Base-by-base conservation (phyloP, 37 sponge, comb jelly and placozoan genomes). In the Halichondria panicea region DNA sequence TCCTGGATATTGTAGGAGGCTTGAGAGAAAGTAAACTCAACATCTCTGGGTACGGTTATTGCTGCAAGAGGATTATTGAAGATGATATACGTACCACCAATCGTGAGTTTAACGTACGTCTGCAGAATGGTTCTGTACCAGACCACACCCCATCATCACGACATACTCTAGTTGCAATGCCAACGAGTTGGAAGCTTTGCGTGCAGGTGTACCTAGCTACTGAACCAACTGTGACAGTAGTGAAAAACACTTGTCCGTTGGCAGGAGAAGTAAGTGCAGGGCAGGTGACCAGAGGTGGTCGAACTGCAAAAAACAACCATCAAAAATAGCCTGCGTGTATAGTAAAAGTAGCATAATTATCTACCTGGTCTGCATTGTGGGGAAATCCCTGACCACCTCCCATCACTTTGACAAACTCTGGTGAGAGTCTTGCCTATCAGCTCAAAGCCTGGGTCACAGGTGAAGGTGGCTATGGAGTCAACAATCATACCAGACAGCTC, bases 361-460 rank as follows among this genome's bases (percentile, higher is more conserved):
- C 8, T 22, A n/a, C n/a, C n/a, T n/a, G 24, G 27, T 53, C 34
- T 39, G 50, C 83, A 82, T 22, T 39, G 40, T 4, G 83, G 83
- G 0, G 76, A 28, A 13, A 21, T 34, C 4, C 76, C 76, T 31
- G 64, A 38, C 83, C 83, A 82, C 9, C 54, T 27, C 21, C 75
- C 75, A 38, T 60, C 72, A 15, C 41, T 66, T 56, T 73, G 66
- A 38, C 83, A 82, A 8, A 55, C n/a, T 19, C 81, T n/a, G n/a
- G n/a, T n/a, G n/a, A n/a, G n/a, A n/a, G n/a, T n/a, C 18, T 59
- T 66, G 9, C 88, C 88, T 19, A 18, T 25, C 25, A 87, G 55
- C 12, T 30, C 32, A 43, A 53, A 87, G 0, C 88, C 88, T 33
- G 75, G 8, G n/a, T 68, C 43, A 52, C 88, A 87, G 27, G 71